Conservation (phyloP, 2,113 vertebrate genomes). For the Boleophthalmus pectinirostris region DNA sequence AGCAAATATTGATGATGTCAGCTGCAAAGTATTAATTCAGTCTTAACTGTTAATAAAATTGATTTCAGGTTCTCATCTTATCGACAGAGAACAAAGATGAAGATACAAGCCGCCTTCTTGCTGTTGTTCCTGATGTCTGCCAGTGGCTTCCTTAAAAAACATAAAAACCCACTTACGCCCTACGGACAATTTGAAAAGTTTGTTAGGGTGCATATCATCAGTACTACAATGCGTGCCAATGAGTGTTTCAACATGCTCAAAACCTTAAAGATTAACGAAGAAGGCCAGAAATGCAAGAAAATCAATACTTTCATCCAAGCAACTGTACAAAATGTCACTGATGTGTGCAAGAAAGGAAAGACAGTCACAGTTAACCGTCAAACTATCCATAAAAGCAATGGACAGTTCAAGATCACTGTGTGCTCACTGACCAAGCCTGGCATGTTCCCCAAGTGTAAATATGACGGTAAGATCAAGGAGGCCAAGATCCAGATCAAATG, state of each 20-base stretch:
- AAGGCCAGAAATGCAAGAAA: background rate
- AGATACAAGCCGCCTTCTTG: background rate
- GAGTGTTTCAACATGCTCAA: background rate
- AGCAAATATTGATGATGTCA: too few relatives aligned
- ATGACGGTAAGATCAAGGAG: background rate
- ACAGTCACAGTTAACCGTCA: rapidly evolving
- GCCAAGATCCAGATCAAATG: background rate
- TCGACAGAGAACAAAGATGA: background rate
- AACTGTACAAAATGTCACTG: background rate
- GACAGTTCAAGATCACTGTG: background rate
- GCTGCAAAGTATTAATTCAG: background rate
- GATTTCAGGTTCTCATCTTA: background rate
- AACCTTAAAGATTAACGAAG: background rate
- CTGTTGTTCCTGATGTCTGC: background rate
- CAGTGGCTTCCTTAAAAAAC: background rate
- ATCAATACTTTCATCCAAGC: background rate
- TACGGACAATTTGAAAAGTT: background rate
- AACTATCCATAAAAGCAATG: background rate
- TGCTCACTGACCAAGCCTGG: background rate
- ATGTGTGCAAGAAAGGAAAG: background rate
- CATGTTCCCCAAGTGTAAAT: background rate
- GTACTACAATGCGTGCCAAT: background rate
- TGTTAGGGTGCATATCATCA: background rate
- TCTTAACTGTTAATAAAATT: background rate
- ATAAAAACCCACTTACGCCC: background rate